phyloP scores from a whole-genome alignment of 2,888 invertebrate genomes.

The Penaeus monodon region DNA sequence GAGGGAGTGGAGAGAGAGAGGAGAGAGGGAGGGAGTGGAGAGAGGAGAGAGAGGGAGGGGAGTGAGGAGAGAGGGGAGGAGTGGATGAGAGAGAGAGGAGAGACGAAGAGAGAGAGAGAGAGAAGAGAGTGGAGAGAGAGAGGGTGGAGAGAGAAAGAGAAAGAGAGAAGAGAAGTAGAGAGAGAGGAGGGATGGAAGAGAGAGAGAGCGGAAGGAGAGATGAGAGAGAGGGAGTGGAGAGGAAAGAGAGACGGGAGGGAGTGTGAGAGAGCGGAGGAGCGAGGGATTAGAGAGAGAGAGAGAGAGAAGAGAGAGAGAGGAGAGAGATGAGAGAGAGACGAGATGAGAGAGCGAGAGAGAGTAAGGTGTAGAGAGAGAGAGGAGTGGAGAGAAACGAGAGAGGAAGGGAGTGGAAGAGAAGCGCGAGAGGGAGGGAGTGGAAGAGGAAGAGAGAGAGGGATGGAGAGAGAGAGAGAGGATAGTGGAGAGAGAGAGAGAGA shows the following conservation, averaged over 20 bases:
- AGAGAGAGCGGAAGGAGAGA: no score
- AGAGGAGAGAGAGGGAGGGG: background rate
- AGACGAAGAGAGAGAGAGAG: background rate
- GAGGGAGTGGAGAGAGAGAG: no score
- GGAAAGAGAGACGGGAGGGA: no score
- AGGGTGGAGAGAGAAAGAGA: background rate
- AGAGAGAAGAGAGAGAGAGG: background rate
- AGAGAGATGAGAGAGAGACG: background rate
- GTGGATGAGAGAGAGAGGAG: no score
- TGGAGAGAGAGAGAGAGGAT: background rate
- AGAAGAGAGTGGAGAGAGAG: background rate
- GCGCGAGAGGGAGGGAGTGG: background rate
- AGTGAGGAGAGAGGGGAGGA: background rate
- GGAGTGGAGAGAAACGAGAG: background rate
- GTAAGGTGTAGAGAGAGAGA: background rate
- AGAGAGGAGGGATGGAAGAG: background rate
- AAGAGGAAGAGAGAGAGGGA: slow-evolving; percentile 10
- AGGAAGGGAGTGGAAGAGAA: background rate
- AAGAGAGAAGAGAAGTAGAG: background rate
- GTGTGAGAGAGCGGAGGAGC: background rate
- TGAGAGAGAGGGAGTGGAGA: no score
- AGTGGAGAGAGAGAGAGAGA: background rate
- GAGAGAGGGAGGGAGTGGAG: slow-evolving; percentile 5
- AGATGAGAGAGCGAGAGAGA: background rate
- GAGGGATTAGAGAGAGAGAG: background rate